A percentile compares a stretch with the other conserved stretches of the same genome.
Evolutionary conservation across 2,113 vertebrate genomes (phyloP).

Genomic region (Delphinus delphis): DNA sequence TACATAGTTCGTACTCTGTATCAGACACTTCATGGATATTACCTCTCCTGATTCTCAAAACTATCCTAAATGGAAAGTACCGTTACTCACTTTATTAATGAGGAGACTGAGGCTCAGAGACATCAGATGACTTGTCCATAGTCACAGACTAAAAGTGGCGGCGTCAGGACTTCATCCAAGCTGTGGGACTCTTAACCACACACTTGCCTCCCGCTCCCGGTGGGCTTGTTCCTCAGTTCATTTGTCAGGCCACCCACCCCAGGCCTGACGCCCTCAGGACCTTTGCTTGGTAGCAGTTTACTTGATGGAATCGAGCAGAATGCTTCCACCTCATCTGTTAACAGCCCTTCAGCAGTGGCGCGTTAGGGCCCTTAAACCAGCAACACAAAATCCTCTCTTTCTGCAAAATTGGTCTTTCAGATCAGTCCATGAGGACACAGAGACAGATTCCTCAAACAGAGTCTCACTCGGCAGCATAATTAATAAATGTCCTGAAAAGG

Average conservation of each 20-base stretch:
- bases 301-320: slow-evolving; percentile 73
- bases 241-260: not conserved
- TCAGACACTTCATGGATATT: not conserved
- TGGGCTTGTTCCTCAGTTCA: not conserved
- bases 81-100: not conserved
- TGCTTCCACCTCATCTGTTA: slow-evolving; percentile 71
- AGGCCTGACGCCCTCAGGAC: not conserved
- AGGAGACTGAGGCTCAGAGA: not conserved
- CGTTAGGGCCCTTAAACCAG: slow-evolving; percentile 70
- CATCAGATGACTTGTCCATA: not conserved
- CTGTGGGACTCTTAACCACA: not conserved
- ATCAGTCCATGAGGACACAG: slow-evolving; percentile 54
- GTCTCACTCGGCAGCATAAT: slow-evolving; percentile 74
- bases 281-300: slow-evolving; percentile 71
- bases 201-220: not conserved
- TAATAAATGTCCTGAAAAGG: slow-evolving; percentile 50
- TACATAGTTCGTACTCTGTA: not conserved
- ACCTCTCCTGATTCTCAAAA: not conserved
- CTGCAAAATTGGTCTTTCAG: slow-evolving; percentile 78
- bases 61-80: not conserved
- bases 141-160: not conserved
- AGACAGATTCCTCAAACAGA: slow-evolving; percentile 61
- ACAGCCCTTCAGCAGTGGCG: slow-evolving; percentile 24
- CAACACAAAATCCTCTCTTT: slow-evolving; percentile 69
- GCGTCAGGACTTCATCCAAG: not conserved